Conservation (phyloP, 2,113 vertebrate species). For the Agapornis roseicollis region DNA sequence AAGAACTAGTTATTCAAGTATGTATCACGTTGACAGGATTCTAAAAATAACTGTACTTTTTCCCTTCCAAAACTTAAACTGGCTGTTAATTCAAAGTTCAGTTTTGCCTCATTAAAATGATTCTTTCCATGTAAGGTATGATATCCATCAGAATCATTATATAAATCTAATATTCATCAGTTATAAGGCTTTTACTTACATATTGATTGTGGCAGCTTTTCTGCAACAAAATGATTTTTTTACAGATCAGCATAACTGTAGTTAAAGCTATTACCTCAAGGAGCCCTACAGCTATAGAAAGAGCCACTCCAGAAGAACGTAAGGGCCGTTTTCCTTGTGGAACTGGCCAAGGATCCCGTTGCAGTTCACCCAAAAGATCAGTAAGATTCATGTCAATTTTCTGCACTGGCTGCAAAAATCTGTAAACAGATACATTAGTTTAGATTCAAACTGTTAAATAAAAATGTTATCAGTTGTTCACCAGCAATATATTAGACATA, state of each 20-base stretch:
- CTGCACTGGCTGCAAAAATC: conserved; percentile 95
- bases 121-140: not conserved
- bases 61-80: not conserved
- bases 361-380: conserved; percentile 94
- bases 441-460: not conserved
- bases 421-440: conserved; percentile 52
- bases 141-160: not conserved
- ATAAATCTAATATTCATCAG: not conserved
- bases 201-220: not conserved
- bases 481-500: not conserved
- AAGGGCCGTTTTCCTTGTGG: conserved; percentile 93
- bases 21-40: not conserved
- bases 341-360: conserved; percentile 96
- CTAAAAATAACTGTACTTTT: not conserved
- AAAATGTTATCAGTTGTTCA: not conserved
- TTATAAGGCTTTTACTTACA: not conserved
- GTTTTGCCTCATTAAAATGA: not conserved
- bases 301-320: conserved; percentile 91
- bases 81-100: not conserved
- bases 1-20: not conserved
- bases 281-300: conserved; percentile 95
- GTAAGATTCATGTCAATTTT: conserved; percentile 99
- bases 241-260: not conserved
- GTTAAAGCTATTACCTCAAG: conserved; percentile 83
- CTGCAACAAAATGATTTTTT: not conserved